phyloP scores from a whole-genome alignment of 92 coral and sea anemone genomes.

The Anthopleura xanthogrammica region DNA sequence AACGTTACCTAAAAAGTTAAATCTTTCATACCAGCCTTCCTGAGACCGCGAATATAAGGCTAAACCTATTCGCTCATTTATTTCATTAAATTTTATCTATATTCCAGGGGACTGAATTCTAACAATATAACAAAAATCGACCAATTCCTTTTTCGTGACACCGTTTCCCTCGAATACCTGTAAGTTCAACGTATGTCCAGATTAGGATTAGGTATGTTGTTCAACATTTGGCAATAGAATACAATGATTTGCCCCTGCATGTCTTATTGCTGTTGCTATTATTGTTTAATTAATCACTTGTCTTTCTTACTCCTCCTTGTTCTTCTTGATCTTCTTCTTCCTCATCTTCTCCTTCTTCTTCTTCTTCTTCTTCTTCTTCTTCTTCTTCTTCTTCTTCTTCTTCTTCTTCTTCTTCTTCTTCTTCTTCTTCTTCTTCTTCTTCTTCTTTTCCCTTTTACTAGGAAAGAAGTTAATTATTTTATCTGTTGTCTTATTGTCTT shows the following conservation, averaged over 20 bases:
- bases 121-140: conserved; percentile 59
- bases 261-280: no score
- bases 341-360: not conserved
- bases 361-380: not conserved
- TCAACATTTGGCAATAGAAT: not conserved
- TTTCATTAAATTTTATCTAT: not conserved
- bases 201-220: not conserved
- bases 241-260: no score
- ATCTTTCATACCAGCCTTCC: no score
- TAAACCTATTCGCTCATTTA: not conserved
- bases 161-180: conserved; percentile 42
- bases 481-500: no score
- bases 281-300: no score
- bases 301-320: not conserved
- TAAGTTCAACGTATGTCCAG: conserved; percentile 19
- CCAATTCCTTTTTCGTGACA: conserved; percentile 29
- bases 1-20: no score
- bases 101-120: conserved; percentile 50
- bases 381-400: not conserved
- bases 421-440: not conserved
- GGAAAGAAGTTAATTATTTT: no score
- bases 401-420: not conserved
- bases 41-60: not conserved
- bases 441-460: no score
- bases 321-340: not conserved